Conservation (phyloP, 2,113 vertebrate species). For the Gracilinanus agilis region DNA sequence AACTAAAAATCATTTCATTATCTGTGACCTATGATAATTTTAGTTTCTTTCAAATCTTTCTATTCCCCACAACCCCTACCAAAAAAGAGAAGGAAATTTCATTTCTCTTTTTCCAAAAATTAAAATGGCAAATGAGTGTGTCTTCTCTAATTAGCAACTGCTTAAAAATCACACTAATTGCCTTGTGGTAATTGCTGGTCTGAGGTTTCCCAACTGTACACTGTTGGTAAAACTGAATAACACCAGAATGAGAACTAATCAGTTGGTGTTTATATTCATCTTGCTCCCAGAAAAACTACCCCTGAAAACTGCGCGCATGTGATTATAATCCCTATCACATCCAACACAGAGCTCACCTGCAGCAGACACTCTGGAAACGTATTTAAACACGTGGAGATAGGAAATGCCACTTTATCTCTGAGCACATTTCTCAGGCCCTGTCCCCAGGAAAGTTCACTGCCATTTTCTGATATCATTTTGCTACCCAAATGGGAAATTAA, state of each 20-base stretch:
- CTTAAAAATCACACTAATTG: neutral
- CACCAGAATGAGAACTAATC: neutral
- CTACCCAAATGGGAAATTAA: constrained; percentile 85
- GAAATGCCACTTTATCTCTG: constrained; percentile 29
- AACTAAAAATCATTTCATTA: neutral
- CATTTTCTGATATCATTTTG: constrained; percentile 76
- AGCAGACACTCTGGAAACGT: constrained; percentile 42
- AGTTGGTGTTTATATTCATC: neutral
- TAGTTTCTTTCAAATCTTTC: neutral
- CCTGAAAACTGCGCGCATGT: neutral
- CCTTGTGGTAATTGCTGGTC: neutral
- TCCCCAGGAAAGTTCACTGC: constrained; percentile 46
- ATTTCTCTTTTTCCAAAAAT: neutral
- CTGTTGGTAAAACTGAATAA: neutral
- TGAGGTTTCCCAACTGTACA: neutral
- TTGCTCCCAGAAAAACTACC: neutral
- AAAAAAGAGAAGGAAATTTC: neutral
- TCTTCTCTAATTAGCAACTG: no score
- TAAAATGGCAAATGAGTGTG: neutral
- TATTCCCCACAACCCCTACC: neutral
- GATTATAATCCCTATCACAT: neutral
- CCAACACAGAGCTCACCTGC: neutral
- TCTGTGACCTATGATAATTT: neutral
- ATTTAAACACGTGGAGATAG: constrained; percentile 50
- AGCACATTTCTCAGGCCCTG: constrained; percentile 62